Evolutionary conservation across 2,113 vertebrate genomes (phyloP).

Genomic region (Limanda limanda): DNA sequence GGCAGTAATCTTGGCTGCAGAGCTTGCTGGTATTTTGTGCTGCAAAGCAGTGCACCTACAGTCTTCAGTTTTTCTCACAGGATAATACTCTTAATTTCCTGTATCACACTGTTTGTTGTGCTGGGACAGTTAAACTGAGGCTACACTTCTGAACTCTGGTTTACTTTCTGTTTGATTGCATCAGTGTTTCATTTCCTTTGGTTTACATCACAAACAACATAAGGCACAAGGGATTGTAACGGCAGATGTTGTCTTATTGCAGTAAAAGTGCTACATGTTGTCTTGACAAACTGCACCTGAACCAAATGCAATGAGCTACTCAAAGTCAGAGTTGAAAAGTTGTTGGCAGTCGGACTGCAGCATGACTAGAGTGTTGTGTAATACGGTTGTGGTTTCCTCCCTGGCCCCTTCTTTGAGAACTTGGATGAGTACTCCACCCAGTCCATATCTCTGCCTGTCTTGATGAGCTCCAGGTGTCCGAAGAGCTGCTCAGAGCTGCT

Average conservation of each 20-base stretch:
- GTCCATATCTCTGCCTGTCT: slow-evolving; percentile 16
- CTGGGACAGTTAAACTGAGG: background rate
- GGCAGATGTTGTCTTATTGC: background rate
- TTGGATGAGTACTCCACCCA: slow-evolving; percentile 52
- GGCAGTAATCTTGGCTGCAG: slow-evolving; percentile 31
- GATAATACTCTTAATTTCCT: slow-evolving; percentile 10
- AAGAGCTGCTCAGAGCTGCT: slow-evolving; percentile 12
- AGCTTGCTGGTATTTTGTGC: slow-evolving; percentile 23
- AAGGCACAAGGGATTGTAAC: background rate
- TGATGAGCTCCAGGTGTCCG: slow-evolving; percentile 27
- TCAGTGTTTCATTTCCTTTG: background rate
- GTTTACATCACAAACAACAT: background rate
- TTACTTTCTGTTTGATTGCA: background rate
- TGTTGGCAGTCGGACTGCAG: background rate
- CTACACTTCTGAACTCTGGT: background rate
- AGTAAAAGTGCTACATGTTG: background rate
- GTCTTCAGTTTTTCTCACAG: slow-evolving; percentile 13
- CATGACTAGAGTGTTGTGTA: slow-evolving; percentile 27
- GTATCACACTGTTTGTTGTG: slow-evolving; percentile 4
- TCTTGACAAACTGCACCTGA: background rate
- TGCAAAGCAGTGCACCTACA: slow-evolving; percentile 29
- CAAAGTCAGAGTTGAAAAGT: slow-evolving; percentile 7
- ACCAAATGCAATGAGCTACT: background rate
- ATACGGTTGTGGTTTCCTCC: slow-evolving; percentile 44
- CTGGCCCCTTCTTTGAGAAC: slow-evolving; percentile 32